Evolutionary conservation across 2,113 vertebrate species (phyloP).

Genomic region (Hemicordylus capensis): DNA sequence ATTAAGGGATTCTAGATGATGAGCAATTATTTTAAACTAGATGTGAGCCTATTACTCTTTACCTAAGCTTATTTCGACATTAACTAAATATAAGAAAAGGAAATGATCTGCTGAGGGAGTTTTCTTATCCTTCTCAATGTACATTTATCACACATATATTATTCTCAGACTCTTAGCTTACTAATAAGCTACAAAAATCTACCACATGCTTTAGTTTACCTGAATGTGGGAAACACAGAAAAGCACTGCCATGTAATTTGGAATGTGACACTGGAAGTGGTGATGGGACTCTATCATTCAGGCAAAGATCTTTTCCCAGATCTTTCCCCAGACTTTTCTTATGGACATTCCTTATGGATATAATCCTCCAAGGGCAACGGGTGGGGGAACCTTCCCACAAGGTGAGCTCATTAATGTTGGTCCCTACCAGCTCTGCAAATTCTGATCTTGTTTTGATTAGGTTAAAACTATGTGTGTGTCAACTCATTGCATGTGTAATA

Average conservation of each 20-base stretch:
- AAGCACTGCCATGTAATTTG: background rate
- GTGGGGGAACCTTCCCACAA: no score
- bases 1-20: constrained; percentile 64
- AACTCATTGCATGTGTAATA: background rate
- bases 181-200: constrained; percentile 7
- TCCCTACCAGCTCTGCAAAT: background rate
- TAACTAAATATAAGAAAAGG: constrained; percentile 29
- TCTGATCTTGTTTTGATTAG: background rate
- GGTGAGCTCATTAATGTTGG: background rate
- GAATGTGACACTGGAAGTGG: background rate
- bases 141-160: constrained; percentile 12
- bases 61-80: constrained; percentile 42
- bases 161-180: background rate
- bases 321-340: no score
- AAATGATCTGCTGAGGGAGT: constrained; percentile 22
- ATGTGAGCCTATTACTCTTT: background rate
- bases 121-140: constrained; percentile 9
- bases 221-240: background rate
- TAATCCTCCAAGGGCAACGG: no score
- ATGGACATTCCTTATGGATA: no score
- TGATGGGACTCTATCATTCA: background rate
- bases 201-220: constrained; percentile 17
- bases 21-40: constrained; percentile 55
- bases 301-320: background rate
- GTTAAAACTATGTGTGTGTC: background rate